Evolutionary conservation across 2,888 invertebrate species (phyloP).

Genomic region (Microplitis deprimator): DNA sequence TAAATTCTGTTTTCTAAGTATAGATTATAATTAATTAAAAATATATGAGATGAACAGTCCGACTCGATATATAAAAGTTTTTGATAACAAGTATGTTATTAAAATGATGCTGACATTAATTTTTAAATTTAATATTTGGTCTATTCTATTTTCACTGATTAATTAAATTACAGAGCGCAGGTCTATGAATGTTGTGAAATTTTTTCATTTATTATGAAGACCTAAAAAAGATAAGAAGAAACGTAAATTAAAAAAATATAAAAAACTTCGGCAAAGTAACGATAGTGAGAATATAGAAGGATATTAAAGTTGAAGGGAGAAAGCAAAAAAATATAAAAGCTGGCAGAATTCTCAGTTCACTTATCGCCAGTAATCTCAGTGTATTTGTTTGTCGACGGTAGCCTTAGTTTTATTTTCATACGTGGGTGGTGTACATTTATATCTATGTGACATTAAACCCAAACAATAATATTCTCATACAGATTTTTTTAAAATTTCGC

Average conservation of each 20-base stretch:
- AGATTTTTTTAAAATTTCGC: too few relatives aligned
- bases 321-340: constrained; percentile 8
- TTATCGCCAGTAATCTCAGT: constrained; percentile 63
- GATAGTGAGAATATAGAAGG: neutral
- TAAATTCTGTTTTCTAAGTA: too few relatives aligned
- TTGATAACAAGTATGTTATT: neutral
- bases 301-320: neutral
- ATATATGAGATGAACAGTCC: too few relatives aligned
- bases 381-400: constrained; percentile 56
- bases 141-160: neutral
- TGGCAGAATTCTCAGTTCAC: constrained; percentile 47
- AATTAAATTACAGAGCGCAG: neutral
- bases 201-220: constrained; percentile 5
- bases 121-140: neutral
- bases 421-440: neutral
- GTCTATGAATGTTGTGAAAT: neutral
- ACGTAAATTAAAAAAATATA: neutral
- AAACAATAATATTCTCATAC: too few relatives aligned
- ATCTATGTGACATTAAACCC: neutral
- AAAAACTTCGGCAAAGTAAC: neutral
- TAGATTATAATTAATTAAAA: too few relatives aligned
- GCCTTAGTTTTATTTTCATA: constrained; percentile 24
- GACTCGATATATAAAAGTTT: too few relatives aligned
- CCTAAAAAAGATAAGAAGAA: constrained; percentile 19
- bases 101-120: neutral